These are phyloP conservation scores for Rhea americana DNA, from an alignment of 2,113 vertebrate genomes.

Conservation along the genomic window DNA sequence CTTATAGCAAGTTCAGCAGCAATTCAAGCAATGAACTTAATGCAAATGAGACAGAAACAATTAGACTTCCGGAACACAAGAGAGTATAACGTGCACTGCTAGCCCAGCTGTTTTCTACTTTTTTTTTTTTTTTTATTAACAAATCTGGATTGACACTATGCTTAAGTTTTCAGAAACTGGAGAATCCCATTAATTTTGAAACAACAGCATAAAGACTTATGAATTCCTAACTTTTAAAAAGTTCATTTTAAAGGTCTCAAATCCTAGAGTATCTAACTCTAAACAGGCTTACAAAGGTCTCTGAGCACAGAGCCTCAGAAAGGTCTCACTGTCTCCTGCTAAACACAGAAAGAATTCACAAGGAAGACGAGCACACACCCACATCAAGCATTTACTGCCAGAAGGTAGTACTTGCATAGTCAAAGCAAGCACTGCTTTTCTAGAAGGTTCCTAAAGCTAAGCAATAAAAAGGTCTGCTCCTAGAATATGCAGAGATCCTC, in stretches of 20 bases:
- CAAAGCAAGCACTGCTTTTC: neutral
- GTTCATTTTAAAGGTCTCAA: neutral
- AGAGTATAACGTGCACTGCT: neutral
- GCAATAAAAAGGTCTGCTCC: neutral
- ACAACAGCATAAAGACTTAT: neutral
- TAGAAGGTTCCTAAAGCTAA: neutral
- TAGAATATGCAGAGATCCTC: neutral
- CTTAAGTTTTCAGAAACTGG: neutral
- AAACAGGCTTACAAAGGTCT: rapidly evolving
- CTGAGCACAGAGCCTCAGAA: neutral
- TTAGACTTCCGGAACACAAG: neutral
- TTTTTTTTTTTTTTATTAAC: neutral
- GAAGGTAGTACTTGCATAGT: neutral
- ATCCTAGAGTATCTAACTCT: neutral
- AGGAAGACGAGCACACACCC: neutral
- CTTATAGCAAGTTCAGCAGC: constrained; percentile 25
- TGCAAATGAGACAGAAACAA: constrained; percentile 18
- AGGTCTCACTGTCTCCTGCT: neutral
- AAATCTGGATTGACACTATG: neutral
- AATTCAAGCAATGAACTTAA: constrained; percentile 9
- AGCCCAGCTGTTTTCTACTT: neutral
- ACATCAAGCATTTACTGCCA: neutral
- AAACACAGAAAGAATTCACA: neutral
- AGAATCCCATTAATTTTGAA: neutral
- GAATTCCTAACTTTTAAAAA: neutral